phyloP scores from a whole-genome alignment of 2,113 vertebrate species.

The Pterocles burchelli region DNA sequence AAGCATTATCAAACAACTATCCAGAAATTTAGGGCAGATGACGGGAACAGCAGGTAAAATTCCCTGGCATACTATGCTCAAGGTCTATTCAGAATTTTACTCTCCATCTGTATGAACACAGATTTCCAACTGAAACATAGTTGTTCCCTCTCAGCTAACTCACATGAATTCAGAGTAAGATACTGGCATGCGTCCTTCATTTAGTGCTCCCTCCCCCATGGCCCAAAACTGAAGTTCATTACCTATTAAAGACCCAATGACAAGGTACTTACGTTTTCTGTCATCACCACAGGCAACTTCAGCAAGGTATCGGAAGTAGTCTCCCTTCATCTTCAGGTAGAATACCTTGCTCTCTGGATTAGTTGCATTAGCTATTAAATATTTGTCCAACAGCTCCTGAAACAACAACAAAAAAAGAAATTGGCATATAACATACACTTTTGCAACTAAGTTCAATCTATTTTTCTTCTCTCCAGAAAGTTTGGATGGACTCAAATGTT shows the following conservation, averaged over 20 bases:
- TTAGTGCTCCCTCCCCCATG: not conserved
- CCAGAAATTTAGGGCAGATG: not conserved
- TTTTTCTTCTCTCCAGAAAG: not conserved
- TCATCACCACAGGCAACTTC: conserved; percentile 89
- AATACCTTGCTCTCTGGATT: conserved; percentile 94
- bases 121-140: not conserved
- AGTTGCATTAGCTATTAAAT: conserved; percentile 89
- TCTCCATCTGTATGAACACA: not conserved
- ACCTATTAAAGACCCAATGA: not conserved
- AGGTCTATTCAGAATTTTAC: not conserved
- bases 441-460: not conserved
- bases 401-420: conserved; percentile 23
- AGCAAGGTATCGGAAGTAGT: conserved; percentile 97
- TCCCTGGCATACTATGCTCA: not conserved
- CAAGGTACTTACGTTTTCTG: conserved; percentile 77
- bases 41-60: not conserved
- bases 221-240: not conserved
- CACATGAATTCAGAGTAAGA: not conserved
- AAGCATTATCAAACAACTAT: not conserved
- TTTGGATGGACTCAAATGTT: not conserved
- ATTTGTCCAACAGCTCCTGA: conserved; percentile 86
- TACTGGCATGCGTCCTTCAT: not conserved
- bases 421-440: not conserved
- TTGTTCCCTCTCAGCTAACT: not conserved
- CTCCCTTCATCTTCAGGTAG: conserved; percentile 99